phyloP scores from a whole-genome alignment of 2,797 vertebrate genomes.

The Chrysocyon brachyurus region DNA sequence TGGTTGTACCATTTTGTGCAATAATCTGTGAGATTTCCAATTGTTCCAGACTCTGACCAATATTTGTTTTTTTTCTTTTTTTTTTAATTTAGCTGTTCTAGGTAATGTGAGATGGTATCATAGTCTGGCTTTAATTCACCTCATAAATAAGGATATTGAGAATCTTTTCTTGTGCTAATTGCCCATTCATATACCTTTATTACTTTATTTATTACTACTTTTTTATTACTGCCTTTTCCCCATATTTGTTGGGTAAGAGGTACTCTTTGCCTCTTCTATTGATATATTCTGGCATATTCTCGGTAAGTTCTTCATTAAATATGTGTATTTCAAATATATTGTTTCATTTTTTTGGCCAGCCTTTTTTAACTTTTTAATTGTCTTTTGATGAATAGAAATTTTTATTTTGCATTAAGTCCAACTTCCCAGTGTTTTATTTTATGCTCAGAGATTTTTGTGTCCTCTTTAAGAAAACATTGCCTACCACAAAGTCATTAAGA shows the following conservation, averaged over 20 bases:
- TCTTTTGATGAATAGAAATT: not conserved
- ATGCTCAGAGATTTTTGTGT: not conserved
- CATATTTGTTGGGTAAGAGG: not conserved
- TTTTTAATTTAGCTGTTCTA: not conserved
- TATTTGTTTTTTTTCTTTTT: not conserved
- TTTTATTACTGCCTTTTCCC: not conserved
- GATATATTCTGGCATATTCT: not conserved
- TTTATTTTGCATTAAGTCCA: not conserved
- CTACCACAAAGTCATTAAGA: not conserved
- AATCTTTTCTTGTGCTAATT: not conserved
- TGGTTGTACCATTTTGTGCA: not conserved
- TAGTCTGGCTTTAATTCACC: not conserved
- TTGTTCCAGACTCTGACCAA: not conserved
- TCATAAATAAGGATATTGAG: not conserved
- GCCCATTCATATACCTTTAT: not conserved
- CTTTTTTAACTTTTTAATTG: not conserved
- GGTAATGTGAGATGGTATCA: not conserved
- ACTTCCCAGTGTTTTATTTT: not conserved
- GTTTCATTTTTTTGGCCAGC: not conserved
- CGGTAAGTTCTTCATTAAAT: not conserved
- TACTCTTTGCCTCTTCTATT: not conserved
- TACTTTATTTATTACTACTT: not conserved
- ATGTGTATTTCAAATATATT: not conserved
- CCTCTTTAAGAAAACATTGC: not conserved
- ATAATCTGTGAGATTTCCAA: not conserved